phyloP scores from a whole-genome alignment of 1,140 invertebrate species.

The Pogonomyrmex californicus region DNA sequence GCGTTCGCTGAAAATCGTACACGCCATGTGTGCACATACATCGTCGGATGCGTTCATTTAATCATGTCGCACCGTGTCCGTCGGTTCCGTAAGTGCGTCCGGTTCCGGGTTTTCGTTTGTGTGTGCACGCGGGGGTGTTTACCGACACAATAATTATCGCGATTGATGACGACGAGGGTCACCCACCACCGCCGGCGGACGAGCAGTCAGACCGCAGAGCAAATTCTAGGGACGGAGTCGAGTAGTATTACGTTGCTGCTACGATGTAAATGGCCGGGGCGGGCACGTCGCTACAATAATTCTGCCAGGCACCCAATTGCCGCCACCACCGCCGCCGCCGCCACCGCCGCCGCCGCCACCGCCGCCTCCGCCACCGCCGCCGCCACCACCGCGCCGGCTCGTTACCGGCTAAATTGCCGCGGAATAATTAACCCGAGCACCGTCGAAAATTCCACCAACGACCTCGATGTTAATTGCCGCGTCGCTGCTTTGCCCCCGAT shows the following conservation, averaged over 20 bases:
- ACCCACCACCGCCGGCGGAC: slow-evolving; percentile 68
- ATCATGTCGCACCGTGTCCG: slow-evolving; percentile 66
- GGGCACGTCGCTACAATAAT: slow-evolving; percentile 55
- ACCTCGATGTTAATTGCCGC: slow-evolving; percentile 64
- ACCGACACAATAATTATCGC: slow-evolving; percentile 85
- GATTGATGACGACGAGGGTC: slow-evolving; percentile 77
- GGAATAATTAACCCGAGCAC: slow-evolving; percentile 61
- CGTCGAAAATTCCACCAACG: slow-evolving; percentile 60
- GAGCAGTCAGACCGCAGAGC: slow-evolving; percentile 84
- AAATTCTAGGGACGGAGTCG: slow-evolving; percentile 81
- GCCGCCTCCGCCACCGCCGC: too few species aligned
- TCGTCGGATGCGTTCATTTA: slow-evolving; percentile 69
- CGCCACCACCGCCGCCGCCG: too few species aligned
- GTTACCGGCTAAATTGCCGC: slow-evolving; percentile 61
- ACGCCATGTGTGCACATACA: slow-evolving; percentile 8
- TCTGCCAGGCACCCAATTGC: slow-evolving; percentile 52
- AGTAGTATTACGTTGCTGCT: slow-evolving; percentile 74
- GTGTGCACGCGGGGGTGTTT: slow-evolving; percentile 78
- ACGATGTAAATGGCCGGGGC: slow-evolving; percentile 58
- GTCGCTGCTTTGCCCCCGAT: slow-evolving; percentile 19
- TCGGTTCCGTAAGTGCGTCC: slow-evolving; percentile 64
- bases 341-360: too few species aligned
- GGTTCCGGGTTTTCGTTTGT: slow-evolving; percentile 68
- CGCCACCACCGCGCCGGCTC: slow-evolving; percentile 34
- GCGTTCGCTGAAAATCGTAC: not conserved